Evolutionary conservation across 2,797 vertebrate species (phyloP).

Genomic region (Phataginus tricuspis): DNA sequence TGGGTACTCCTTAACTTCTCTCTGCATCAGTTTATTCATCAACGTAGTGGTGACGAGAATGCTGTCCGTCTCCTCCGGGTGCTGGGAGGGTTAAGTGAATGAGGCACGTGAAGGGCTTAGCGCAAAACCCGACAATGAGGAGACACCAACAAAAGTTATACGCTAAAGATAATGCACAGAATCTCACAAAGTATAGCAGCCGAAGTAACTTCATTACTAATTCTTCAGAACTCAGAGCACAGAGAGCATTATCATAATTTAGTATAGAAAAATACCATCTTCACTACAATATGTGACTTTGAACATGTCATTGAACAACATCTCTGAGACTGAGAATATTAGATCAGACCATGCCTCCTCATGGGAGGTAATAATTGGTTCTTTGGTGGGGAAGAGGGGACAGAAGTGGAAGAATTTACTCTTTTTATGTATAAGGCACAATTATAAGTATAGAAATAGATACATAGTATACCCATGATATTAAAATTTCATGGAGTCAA

Average conservation of each 20-base stretch:
- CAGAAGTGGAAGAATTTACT: not conserved
- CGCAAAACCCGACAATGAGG: not conserved
- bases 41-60: fast-evolving
- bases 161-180: not conserved
- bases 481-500: not conserved
- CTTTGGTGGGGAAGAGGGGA: not conserved
- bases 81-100: not conserved
- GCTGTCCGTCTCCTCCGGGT: not conserved
- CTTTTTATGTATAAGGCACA: not conserved
- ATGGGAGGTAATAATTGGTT: not conserved
- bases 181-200: not conserved
- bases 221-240: not conserved
- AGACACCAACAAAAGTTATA: not conserved
- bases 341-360: not conserved
- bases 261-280: not conserved
- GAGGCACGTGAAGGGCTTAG: not conserved
- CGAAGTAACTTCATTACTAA: not conserved
- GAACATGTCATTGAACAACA: not conserved
- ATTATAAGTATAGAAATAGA: not conserved
- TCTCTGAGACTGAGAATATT: not conserved
- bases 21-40: not conserved
- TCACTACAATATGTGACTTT: not conserved
- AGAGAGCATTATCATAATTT: not conserved
- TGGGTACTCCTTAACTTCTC: not conserved
- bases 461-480: not conserved